A percentile compares a stretch with the other conserved stretches of the same genome.
Evolutionary conservation across 2,113 vertebrate species (phyloP).

Genomic region (Catharus bicknelli): DNA sequence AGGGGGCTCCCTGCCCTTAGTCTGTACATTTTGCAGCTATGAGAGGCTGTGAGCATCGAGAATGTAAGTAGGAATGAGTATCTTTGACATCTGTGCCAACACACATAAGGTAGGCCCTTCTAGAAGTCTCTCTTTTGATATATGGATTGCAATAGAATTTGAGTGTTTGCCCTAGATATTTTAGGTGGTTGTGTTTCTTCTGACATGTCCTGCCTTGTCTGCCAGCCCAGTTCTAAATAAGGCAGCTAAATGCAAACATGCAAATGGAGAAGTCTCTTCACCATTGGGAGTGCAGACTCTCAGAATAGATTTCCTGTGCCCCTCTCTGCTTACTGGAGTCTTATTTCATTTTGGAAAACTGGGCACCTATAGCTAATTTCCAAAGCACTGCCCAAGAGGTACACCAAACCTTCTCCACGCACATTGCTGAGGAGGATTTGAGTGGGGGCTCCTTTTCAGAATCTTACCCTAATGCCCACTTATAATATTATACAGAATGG

Average conservation of each 20-base stretch:
- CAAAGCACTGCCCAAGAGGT: not conserved
- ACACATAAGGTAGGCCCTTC: not conserved
- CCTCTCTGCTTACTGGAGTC: constrained; percentile 30
- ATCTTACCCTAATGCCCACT: not conserved
- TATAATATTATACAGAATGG: not conserved
- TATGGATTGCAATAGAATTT: not conserved
- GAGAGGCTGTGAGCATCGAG: not conserved
- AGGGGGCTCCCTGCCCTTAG: not conserved
- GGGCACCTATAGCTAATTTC: constrained; percentile 36
- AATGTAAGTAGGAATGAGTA: not conserved
- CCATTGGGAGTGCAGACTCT: constrained; percentile 4
- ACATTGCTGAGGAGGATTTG: not conserved
- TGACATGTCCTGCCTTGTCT: not conserved
- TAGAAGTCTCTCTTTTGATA: not conserved
- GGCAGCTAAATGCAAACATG: not conserved
- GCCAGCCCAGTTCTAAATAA: constrained; percentile 37
- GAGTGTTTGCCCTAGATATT: not conserved
- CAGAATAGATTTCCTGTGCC: constrained; percentile 34
- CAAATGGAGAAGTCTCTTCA: constrained; percentile 25
- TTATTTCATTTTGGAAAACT: constrained; percentile 53
- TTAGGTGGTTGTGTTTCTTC: not conserved
- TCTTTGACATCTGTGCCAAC: not conserved
- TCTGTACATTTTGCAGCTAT: not conserved
- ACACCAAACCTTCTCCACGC: not conserved
- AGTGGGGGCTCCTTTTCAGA: not conserved